Base-by-base conservation (phyloP, 2,888 invertebrate genomes). In the Sceliomorpha sp. region DNA sequence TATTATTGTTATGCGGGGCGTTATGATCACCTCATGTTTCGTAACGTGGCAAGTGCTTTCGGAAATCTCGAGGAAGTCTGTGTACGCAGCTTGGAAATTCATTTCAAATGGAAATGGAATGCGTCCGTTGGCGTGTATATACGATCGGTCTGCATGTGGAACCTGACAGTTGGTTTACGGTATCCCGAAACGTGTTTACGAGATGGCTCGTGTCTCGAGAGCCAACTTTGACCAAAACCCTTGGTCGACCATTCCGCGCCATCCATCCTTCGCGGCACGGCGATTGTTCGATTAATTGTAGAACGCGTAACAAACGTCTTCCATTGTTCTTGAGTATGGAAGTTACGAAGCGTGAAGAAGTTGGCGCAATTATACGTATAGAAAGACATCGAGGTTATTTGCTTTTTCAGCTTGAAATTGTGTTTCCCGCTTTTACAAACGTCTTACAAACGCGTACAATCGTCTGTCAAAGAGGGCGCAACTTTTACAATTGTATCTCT, bases 41-140 rank as follows among this genome's bases (percentile, higher is more conserved):
- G 31, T 56, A 51, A 42, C 39, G 50, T 44, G 2, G 45, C 32
- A 47, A 68, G 50, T 39, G 62, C 53, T 66, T 69, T 73, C 67
- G 70, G 58, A 63, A 74, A 73, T 75, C 73, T 76, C 59, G 55
- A 72, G 64, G 51, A 70, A 72, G 55, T 45, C 62, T 36, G 63
- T 62, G 53, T 51, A 58, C 55, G 66, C 62, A 47, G 59, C 50
- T 64, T 36, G 50, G 53, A 31, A 59, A 76, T 73, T 76, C 76
- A 73, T 77, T 77, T 70, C 70, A 47, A 72, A 76, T 78, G 80
- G 76, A 77, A 77, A 79, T 77, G 69, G 73, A 72, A 75, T 74
- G 69, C 71, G 67, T 51, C 39, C 55, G 59, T 53, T 51, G 29
- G 60, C 44, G 50, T 60, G 63, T 48, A 45, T 42, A 36, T 45